Evolutionary conservation across 2,113 vertebrate genomes (phyloP).

Genomic region (Istiophorus platypterus): DNA sequence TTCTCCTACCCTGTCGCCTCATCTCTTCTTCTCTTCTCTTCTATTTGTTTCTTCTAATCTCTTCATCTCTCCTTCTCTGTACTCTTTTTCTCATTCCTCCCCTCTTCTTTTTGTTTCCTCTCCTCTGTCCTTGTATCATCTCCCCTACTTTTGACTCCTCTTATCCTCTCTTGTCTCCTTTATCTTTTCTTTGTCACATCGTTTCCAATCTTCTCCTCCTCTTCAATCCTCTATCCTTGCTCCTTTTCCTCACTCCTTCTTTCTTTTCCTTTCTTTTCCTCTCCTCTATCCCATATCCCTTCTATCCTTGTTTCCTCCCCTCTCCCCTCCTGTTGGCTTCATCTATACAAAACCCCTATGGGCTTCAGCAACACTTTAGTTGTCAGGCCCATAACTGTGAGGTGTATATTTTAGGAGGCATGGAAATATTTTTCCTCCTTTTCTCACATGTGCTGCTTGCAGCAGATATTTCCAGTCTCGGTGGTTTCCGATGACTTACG

Average conservation of each 20-base stretch:
- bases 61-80: neutral
- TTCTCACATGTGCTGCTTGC: constrained; percentile 7
- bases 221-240: neutral
- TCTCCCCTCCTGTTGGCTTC: neutral
- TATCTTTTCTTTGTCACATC: too few species aligned
- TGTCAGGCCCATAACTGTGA: constrained; percentile 20
- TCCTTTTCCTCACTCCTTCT: neutral
- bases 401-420: constrained; percentile 24
- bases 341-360: constrained; percentile 29
- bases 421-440: constrained; percentile 36
- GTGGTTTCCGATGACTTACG: constrained; percentile 53
- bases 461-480: constrained; percentile 53
- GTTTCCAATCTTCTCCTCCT: neutral
- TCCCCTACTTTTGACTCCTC: neutral
- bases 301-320: neutral
- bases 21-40: neutral
- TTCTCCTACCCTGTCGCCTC: neutral
- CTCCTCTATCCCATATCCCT: neutral
- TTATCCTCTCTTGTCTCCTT: rapidly evolving
- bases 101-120: too few species aligned
- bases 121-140: too few species aligned
- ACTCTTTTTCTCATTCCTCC: too few species aligned
- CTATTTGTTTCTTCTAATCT: neutral
- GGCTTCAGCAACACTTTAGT: constrained; percentile 15
- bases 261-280: neutral